Base-by-base conservation (phyloP, 2,113 vertebrate species). In the Tachycineta bicolor region DNA sequence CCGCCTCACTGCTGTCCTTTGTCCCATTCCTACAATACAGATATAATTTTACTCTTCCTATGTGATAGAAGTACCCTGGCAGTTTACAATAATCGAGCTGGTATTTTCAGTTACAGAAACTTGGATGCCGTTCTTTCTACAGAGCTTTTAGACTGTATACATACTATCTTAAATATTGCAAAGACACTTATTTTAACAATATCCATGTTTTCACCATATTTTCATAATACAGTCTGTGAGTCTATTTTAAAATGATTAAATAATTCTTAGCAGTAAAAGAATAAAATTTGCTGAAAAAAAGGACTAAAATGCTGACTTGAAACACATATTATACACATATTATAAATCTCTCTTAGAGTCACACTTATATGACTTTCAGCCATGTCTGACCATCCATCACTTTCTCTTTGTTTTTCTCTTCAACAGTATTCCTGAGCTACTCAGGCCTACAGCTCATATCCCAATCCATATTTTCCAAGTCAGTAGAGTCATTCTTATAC, bases 181-280 rank as follows among this genome's bases (percentile, higher is more conserved):
- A 93, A 96, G 75, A 37, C 70, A 84, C 29, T 93, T 94, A 93
- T 73, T 82, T 87, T 85, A 87, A 89, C 67, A 93, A 64, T 79
- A 89, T 67, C 65, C 46, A 75, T 49, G 49, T 79, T 81, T 92
- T 65, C 24, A 64, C 34, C n/a, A 24, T 46, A 64, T 73, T 91
- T 87, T 63, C 26, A 24, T 47, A 95, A 78, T 65, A 79, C 21
- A 55, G n/a, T 39, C 49, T 65, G 58, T 74, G 74, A 96, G 79
- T 37, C 81, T 76, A 76, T n/a, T 95, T 82, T 50, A 85, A 95
- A 89, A 82, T 55, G 2, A 91, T 77, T 68, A 94, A 84, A 67
- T 87, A 94, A 68, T 76, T 87, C 71, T 80, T 77, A 83, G 50
- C 50, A 83, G 26, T 44, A 67, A 77, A 81, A 92, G 50, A 83